Conservation (phyloP, 2,888 invertebrate species). For the Lamellibrachia columna region DNA sequence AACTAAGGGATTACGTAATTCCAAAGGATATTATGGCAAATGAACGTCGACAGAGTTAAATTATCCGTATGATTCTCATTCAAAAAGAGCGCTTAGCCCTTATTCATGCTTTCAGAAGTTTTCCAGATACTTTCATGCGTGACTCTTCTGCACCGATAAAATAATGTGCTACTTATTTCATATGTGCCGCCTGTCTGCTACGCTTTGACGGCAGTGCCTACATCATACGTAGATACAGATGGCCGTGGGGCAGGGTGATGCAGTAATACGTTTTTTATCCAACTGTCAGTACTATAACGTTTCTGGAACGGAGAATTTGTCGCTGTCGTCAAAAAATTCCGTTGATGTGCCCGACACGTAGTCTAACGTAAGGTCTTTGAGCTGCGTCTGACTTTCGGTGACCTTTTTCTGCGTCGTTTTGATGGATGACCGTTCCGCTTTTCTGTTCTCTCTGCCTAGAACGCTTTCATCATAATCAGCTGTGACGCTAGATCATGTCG, state of each 20-base stretch:
- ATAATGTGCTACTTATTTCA: not conserved
- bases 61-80: not conserved
- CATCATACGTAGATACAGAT: not conserved
- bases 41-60: not conserved
- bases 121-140: not conserved
- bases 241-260: not conserved
- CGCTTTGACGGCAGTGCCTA: not conserved
- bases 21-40: not conserved
- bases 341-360: not conserved
- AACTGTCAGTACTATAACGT: not conserved
- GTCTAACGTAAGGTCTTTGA: not conserved
- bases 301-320: not conserved
- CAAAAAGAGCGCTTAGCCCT: not conserved
- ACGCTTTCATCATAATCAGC: not conserved
- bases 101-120: not conserved
- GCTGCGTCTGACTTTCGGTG: not conserved
- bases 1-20: constrained; percentile 8
- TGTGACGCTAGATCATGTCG: not conserved
- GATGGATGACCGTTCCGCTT: constrained; percentile 6
- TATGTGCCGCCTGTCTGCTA: not conserved
- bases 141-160: not conserved
- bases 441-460: not conserved
- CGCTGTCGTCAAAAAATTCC: not conserved
- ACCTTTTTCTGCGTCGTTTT: constrained; percentile 3
- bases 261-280: not conserved